Evolutionary conservation across 2,888 invertebrate genomes (phyloP).

Genomic region (Philonicus albiceps): DNA sequence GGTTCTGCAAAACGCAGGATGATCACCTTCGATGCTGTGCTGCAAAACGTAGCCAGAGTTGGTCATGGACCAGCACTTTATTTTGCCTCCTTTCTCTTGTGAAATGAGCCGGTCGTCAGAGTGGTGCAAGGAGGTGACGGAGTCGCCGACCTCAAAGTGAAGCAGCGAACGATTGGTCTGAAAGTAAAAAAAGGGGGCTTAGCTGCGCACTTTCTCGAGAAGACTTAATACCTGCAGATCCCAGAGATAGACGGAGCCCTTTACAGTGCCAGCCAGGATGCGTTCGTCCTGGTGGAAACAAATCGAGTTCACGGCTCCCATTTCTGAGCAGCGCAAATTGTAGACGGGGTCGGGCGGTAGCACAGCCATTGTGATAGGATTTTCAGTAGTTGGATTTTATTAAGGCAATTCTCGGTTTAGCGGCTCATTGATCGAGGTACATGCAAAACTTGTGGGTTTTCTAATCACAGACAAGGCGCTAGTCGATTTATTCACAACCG

Average conservation of each 20-base stretch:
- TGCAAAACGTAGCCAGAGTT: slow-evolving; percentile 70
- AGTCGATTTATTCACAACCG: neutral
- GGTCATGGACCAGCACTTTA: slow-evolving; percentile 72
- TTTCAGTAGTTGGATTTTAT: neutral
- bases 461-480: neutral
- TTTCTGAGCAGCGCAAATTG: slow-evolving; percentile 73
- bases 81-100: slow-evolving; percentile 77
- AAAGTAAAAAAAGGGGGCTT: slow-evolving; percentile 57
- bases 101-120: slow-evolving; percentile 71
- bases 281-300: slow-evolving; percentile 74
- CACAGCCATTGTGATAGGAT: slow-evolving; percentile 68
- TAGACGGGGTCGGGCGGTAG: slow-evolving; percentile 79
- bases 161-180: slow-evolving; percentile 76
- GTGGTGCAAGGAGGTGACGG: slow-evolving; percentile 63
- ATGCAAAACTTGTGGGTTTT: neutral
- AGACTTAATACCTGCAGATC: slow-evolving; percentile 73
- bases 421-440: neutral
- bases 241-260: slow-evolving; percentile 80
- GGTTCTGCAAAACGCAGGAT: slow-evolving; percentile 77
- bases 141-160: slow-evolving; percentile 72
- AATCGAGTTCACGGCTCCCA: slow-evolving; percentile 76
- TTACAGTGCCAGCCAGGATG: slow-evolving; percentile 77
- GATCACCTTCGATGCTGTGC: slow-evolving; percentile 68
- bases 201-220: neutral
- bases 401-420: neutral